phyloP scores from a whole-genome alignment of 2,888 invertebrate species.

The Tipula lateralis region DNA sequence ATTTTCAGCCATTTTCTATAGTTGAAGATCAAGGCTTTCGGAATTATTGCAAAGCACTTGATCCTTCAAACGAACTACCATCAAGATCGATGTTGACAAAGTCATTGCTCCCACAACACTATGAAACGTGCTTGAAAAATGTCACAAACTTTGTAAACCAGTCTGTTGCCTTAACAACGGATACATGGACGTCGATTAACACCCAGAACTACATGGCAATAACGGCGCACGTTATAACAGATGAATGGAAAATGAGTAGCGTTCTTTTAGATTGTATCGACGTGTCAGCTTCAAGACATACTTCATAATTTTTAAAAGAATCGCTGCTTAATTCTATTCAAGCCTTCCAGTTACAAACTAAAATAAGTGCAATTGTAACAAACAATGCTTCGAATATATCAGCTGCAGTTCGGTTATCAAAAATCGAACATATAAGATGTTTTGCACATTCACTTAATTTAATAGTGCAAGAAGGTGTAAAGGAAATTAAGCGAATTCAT shows the following conservation, averaged over 20 bases:
- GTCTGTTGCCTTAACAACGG: slow-evolving; percentile 35
- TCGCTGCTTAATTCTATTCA: background rate
- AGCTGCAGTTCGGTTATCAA: slow-evolving; percentile 37
- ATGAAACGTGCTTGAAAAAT: slow-evolving; percentile 33
- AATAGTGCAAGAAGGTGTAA: background rate
- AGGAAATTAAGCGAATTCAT: background rate
- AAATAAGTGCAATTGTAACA: slow-evolving; percentile 34
- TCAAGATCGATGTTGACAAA: too few relatives aligned
- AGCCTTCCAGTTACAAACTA: background rate
- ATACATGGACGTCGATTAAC: slow-evolving; percentile 37
- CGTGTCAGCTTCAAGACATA: background rate
- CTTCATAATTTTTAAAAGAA: background rate
- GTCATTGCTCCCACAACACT: too few relatives aligned
- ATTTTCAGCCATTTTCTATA: slow-evolving; percentile 40
- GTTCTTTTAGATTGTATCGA: slow-evolving; percentile 33
- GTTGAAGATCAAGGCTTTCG: slow-evolving; percentile 39
- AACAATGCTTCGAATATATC: slow-evolving; percentile 37
- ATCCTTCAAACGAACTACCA: too few relatives aligned
- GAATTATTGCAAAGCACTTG: too few relatives aligned
- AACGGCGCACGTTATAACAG: slow-evolving; percentile 36
- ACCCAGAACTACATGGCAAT: slow-evolving; percentile 36
- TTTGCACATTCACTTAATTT: background rate
- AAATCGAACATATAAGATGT: slow-evolving; percentile 32
- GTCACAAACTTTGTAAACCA: slow-evolving; percentile 32
- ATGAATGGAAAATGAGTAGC: slow-evolving; percentile 34